These are phyloP conservation scores for Andrena flavipes DNA, from an alignment of 2,888 invertebrate species.

Conservation along the genomic window DNA sequence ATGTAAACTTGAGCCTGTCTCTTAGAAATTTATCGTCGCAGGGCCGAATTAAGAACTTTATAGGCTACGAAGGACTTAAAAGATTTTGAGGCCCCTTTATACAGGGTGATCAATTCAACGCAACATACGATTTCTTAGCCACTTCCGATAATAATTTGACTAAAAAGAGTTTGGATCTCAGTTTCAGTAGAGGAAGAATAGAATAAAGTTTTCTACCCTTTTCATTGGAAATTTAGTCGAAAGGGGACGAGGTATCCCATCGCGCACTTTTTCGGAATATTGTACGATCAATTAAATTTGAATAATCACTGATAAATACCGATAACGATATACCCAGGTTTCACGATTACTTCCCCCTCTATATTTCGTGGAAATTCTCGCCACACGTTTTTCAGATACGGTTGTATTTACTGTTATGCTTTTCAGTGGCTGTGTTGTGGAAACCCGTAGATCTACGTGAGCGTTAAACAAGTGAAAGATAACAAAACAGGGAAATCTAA, in stretches of 20 bases:
- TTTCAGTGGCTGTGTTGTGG: not conserved
- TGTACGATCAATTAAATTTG: not conserved
- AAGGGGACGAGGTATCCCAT: not conserved
- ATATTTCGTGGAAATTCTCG: not conserved
- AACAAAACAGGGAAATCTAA: conserved; percentile 24
- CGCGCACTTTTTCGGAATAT: not conserved
- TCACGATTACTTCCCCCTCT: not conserved
- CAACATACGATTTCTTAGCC: no score
- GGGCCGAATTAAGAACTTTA: no score
- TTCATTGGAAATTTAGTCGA: no score
- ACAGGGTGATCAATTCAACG: no score
- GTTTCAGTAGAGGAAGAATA: no score
- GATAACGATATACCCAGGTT: not conserved
- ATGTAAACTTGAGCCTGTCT: no score
- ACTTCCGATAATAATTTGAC: no score
- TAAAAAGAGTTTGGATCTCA: no score
- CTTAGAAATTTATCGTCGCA: no score
- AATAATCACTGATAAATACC: conserved; percentile 7
- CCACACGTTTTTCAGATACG: conserved; percentile 27
- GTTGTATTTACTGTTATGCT: conserved; percentile 26
- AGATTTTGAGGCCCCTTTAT: no score
- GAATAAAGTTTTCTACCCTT: no score
- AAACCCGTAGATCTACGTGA: conserved; percentile 20
- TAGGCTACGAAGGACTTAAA: no score
- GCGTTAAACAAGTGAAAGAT: conserved; percentile 27